Evolutionary conservation across 2,113 vertebrate genomes (phyloP), one percentile per base, ranked within the genome.

Genomic region (Cygnus buccinator): DNA sequence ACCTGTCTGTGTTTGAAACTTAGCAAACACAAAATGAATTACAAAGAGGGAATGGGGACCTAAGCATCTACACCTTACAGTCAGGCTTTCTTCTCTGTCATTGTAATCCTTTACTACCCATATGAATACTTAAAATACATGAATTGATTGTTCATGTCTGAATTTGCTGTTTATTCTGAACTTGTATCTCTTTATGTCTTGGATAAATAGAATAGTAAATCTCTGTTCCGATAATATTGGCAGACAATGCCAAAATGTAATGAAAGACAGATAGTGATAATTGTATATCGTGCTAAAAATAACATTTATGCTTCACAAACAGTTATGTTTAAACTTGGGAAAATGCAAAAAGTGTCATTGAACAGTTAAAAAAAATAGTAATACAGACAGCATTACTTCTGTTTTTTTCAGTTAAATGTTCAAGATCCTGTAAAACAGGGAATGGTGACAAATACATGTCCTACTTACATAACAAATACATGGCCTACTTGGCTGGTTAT

Each of bases 191-290:
- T 62, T 50, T 84, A 63, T 71, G 37, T 21, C 70, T 79, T 89
- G 15, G 33, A 66, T 77, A 62, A 90, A 86, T 71, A 68, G 39
- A 94, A 68, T 22, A 65, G 26, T 78, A 54, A 89, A 68, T 91
- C n/a, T 89, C 20, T 91, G 15, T 72, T 94, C 25, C 5, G 14
- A 41, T 10, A 67, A 23, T 62, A 20, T 46, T 57, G 23, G 5
- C 28, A 63, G 19, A 10, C 15, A 72, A 25, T 65, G 52, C 22
- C 10, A 50, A 84, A 84, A 55, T 80, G 5, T 55, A 41, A 41
- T 82, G 23, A 77, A 78, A 91, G 84, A 2, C 9, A 35, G 22
- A 2, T 31, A 57, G 26, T 37, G 37, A 52, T 71, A 37, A 23
- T 62, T 91, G 5, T 39, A 23, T 59, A 6, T 81, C 87, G 22